Conservation (phyloP, 2,797 vertebrate species). For the Onychomys leucogaster region DNA sequence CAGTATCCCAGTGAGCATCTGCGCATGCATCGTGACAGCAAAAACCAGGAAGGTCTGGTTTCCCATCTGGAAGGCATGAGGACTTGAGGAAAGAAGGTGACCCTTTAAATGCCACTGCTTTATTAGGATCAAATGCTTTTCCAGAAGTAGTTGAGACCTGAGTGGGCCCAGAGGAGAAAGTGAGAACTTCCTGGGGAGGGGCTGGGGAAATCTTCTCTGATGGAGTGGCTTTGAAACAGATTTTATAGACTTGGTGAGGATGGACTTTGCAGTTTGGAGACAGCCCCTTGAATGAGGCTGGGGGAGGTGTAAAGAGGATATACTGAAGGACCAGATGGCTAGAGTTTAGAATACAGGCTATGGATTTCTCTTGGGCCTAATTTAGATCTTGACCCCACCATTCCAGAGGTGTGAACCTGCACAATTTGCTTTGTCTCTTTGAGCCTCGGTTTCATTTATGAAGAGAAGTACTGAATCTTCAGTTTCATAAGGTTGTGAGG, state of each 20-base stretch:
- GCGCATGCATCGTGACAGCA: not conserved
- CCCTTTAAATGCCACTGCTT: not conserved
- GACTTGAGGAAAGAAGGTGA: not conserved
- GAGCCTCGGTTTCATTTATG: not conserved
- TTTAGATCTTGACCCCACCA: not conserved
- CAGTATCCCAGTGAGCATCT: conserved; percentile 11
- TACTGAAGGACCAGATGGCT: not conserved
- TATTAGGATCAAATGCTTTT: not conserved
- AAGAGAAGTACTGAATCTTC: not conserved
- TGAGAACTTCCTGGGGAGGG: not conserved
- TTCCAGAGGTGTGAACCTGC: not conserved
- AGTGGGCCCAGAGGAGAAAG: not conserved
- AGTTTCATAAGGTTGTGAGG: not conserved
- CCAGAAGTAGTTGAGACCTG: not conserved
- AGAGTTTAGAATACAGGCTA: not conserved
- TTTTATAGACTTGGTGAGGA: not conserved
- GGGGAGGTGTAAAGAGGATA: not conserved
- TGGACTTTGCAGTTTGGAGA: not conserved
- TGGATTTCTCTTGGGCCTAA: not conserved
- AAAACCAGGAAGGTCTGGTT: not conserved
- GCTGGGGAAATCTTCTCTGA: not conserved
- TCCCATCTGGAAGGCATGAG: not conserved
- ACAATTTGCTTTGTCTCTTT: not conserved
- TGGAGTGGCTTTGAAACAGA: not conserved
- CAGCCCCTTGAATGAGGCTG: not conserved